Percentiles rank a stretch among this genome's conserved stretches.
These are phyloP conservation scores for Mactra quadrangularis DNA, from an alignment of 1,140 invertebrate species.

Conservation along the genomic window DNA sequence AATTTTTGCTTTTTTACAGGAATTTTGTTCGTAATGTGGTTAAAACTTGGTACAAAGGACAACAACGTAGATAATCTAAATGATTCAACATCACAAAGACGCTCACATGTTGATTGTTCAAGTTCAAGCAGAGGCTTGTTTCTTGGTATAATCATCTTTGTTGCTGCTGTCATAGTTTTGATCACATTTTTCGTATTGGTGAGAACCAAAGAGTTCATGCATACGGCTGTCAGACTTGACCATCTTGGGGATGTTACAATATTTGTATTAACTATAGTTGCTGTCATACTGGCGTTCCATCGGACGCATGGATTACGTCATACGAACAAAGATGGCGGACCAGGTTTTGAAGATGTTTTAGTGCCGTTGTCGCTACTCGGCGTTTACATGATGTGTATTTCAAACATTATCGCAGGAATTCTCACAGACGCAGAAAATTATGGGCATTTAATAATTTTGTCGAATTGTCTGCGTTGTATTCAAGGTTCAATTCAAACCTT, in stretches of 20 bases:
- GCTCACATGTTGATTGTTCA: constrained; percentile 87
- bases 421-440: constrained; percentile 87
- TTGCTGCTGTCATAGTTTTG: constrained; percentile 96
- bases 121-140: constrained; percentile 95
- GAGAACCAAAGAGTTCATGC: constrained; percentile 52
- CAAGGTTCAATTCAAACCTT: constrained; percentile 95
- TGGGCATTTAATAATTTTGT: constrained; percentile 71
- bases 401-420: constrained; percentile 94
- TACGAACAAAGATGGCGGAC: constrained; percentile 35
- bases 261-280: constrained; percentile 67
- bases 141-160: constrained; percentile 92
- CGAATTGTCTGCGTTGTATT: constrained; percentile 87
- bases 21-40: constrained; percentile 95
- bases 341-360: constrained; percentile 95
- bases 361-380: constrained; percentile 95
- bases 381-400: constrained; percentile 95
- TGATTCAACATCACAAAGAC: constrained; percentile 55
- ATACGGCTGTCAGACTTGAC: constrained; percentile 69
- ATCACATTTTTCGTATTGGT: constrained; percentile 94
- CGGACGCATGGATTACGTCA: constrained; percentile 66
- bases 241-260: constrained; percentile 70
- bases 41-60: constrained; percentile 56
- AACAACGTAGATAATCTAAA: constrained; percentile 12
- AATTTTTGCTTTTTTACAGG: constrained; percentile 84
- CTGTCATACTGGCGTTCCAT: constrained; percentile 69